Conservation (phyloP, 2,113 vertebrate species). For the Canis aureus region DNA sequence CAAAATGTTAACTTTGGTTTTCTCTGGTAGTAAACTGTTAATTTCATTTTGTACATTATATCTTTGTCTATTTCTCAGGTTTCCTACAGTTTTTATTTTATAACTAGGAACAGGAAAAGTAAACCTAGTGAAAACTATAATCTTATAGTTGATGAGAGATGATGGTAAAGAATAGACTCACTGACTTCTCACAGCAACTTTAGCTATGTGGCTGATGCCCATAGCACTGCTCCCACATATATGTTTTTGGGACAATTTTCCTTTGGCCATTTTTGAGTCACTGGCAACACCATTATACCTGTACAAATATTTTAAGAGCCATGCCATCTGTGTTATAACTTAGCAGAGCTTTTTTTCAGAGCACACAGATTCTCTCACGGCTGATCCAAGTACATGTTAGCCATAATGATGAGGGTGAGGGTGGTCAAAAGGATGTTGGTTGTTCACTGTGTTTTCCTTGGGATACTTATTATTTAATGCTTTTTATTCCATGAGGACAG, state of each 20-base stretch:
- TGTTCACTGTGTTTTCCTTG: background rate
- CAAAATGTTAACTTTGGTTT: background rate
- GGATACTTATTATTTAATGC: background rate
- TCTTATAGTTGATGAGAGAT: background rate
- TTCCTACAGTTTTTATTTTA: background rate
- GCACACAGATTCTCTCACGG: background rate
- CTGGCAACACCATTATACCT: background rate
- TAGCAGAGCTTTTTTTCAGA: background rate
- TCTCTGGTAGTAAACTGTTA: background rate
- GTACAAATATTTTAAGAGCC: background rate
- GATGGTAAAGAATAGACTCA: background rate
- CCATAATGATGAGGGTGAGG: background rate
- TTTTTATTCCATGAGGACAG: background rate
- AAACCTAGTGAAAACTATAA: background rate
- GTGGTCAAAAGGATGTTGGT: background rate
- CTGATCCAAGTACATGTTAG: background rate
- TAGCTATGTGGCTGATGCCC: background rate
- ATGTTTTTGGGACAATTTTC: background rate
- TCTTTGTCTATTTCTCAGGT: background rate
- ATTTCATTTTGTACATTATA: conserved; percentile 11
- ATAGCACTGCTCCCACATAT: background rate
- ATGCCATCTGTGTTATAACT: background rate
- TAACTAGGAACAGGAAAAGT: background rate
- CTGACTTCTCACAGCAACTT: background rate
- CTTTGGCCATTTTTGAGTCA: background rate